A percentile compares a stretch with the other conserved stretches of the same genome.
Conservation (phyloP, 1,140 invertebrate species). For the Heliconius congener region DNA sequence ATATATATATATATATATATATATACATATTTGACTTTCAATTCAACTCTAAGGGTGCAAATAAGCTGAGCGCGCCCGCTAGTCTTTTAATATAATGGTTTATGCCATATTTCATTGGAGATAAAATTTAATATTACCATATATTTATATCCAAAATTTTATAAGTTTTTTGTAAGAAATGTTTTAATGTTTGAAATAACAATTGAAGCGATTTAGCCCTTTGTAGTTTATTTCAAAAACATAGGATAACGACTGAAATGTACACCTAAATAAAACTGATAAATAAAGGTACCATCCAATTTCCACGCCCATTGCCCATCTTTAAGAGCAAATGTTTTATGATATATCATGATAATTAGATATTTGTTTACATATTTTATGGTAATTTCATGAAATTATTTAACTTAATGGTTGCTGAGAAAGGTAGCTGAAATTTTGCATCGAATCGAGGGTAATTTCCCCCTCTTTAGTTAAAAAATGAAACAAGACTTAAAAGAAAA, state of each 20-base stretch:
- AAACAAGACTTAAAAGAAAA: too few relatives aligned
- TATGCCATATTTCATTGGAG: neutral
- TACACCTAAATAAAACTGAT: constrained; percentile 3
- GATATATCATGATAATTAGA: neutral
- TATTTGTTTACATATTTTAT: neutral
- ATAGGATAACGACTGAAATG: constrained; percentile 15
- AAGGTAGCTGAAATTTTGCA: too few relatives aligned
- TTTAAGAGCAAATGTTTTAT: neutral
- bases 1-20: too few relatives aligned
- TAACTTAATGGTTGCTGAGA: too few relatives aligned
- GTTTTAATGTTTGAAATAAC: constrained; percentile 9
- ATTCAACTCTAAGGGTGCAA: too few relatives aligned
- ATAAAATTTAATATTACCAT: neutral
- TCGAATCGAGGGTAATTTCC: too few relatives aligned
- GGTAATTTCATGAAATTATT: neutral
- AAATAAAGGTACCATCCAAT: constrained; percentile 5
- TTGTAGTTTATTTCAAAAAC: constrained; percentile 10
- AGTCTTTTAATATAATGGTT: neutral
- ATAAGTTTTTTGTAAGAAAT: neutral
- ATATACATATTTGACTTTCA: too few relatives aligned
- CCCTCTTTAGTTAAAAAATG: too few relatives aligned
- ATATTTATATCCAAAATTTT: too few relatives aligned
- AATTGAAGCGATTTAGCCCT: constrained; percentile 12
- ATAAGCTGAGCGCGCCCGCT: too few relatives aligned
- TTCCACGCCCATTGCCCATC: neutral